Percentiles rank a stretch among this genome's conserved stretches.
Evolutionary conservation across 2,113 vertebrate genomes (phyloP).

Genomic region (Pseudopodoces humilis): DNA sequence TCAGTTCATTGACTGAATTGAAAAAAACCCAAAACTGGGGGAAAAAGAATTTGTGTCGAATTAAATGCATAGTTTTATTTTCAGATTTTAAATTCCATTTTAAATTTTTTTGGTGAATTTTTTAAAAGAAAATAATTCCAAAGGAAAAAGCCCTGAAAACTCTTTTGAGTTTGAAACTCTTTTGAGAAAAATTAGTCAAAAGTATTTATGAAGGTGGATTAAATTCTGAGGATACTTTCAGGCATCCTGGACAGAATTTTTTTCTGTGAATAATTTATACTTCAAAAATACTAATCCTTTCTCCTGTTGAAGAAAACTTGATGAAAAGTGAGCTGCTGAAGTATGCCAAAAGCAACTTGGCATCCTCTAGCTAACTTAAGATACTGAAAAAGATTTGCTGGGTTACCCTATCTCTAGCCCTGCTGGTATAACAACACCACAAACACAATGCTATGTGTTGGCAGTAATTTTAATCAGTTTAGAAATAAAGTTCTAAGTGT

Average conservation of each 20-base stretch:
- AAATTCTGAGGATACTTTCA: neutral
- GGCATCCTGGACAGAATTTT: neutral
- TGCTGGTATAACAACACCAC: neutral
- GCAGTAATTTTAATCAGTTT: neutral
- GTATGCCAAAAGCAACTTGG: neutral
- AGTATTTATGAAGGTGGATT: neutral
- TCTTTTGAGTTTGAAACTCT: no score
- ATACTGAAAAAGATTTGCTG: neutral
- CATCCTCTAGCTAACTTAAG: neutral
- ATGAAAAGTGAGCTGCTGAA: neutral
- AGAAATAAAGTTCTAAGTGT: neutral
- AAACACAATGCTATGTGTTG: neutral
- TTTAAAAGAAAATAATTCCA: neutral
- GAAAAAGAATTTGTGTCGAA: neutral
- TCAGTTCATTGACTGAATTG: neutral
- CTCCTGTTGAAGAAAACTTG: neutral
- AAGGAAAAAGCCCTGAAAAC: neutral
- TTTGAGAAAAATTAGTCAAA: neutral
- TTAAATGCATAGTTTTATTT: neutral
- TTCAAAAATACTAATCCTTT: neutral
- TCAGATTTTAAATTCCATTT: neutral
- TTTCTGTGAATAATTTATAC: neutral
- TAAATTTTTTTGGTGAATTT: neutral
- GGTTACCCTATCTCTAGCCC: neutral
- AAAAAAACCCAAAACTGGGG: neutral